phyloP scores from a whole-genome alignment of 2,797 vertebrate species.

The Fringilla coelebs region DNA sequence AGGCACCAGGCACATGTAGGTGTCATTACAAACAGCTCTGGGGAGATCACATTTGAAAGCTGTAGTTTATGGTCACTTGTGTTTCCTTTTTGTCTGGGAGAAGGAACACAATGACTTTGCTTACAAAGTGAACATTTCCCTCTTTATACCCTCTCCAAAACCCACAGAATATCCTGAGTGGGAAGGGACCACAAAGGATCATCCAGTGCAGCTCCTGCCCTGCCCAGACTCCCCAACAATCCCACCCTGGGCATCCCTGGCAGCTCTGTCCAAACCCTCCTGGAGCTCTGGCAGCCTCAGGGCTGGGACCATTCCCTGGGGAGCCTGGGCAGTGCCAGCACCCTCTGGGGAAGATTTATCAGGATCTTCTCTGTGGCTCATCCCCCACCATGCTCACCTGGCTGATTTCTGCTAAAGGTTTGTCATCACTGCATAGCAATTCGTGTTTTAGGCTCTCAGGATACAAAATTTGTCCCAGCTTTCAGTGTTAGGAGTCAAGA shows the following conservation, averaged over 20 bases:
- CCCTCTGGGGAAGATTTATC: neutral
- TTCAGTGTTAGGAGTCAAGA: neutral
- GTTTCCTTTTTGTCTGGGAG: neutral
- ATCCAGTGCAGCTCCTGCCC: rapidly evolving
- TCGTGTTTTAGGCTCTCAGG: neutral
- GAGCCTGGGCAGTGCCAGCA: neutral
- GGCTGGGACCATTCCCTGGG: neutral
- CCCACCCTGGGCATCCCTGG: neutral
- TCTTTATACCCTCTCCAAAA: neutral
- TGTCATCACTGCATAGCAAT: no score
- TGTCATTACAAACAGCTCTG: neutral
- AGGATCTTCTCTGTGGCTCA: neutral
- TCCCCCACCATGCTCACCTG: rapidly evolving
- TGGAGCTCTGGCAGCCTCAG: neutral
- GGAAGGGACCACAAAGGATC: neutral
- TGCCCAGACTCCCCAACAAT: neutral
- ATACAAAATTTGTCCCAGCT: neutral
- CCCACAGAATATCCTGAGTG: neutral
- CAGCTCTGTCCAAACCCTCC: rapidly evolving
- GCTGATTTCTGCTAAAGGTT: neutral
- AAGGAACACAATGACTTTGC: neutral
- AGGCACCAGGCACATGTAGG: neutral
- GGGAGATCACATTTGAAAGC: neutral
- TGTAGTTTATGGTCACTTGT: neutral
- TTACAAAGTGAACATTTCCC: neutral